A percentile compares a stretch with the other conserved stretches of the same genome.
These are phyloP conservation scores for Bursaphelenchus mucronatus DNA, from an alignment of 1,140 invertebrate species.

Conservation along the genomic window DNA sequence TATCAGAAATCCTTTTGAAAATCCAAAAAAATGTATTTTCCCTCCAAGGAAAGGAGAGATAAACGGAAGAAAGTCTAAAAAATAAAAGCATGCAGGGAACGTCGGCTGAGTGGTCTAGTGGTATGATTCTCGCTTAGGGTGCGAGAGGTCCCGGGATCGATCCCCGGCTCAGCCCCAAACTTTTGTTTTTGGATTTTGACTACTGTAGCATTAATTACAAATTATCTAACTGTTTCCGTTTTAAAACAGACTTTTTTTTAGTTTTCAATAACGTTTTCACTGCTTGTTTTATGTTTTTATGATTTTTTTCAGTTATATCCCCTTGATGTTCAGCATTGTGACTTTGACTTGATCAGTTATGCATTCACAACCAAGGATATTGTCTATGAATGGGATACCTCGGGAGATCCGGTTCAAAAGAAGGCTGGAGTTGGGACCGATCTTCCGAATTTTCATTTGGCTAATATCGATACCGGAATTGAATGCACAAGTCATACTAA, in stretches of 20 bases:
- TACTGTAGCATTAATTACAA: background rate
- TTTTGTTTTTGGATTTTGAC: background rate
- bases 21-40: too few species aligned
- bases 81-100: too few species aligned
- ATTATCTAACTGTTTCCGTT: background rate
- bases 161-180: background rate
- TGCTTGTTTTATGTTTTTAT: background rate
- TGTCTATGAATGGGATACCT: constrained; percentile 37
- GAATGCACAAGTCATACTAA: constrained; percentile 50
- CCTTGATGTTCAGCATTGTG: constrained; percentile 44
- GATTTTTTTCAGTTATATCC: constrained; percentile 35
- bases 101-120: constrained; percentile 1
- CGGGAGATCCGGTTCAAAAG: constrained; percentile 32
- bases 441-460: constrained; percentile 43
- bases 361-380: constrained; percentile 41
- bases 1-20: too few species aligned
- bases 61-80: too few species aligned
- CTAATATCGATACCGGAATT: constrained; percentile 39
- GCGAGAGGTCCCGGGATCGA: constrained; percentile 4
- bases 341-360: constrained; percentile 51
- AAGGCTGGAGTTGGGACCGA: constrained; percentile 40
- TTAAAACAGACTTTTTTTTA: background rate
- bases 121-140: background rate
- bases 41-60: too few species aligned
- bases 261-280: background rate